Percentiles rank a stretch among this genome's conserved stretches.
Conservation (phyloP, 2,113 vertebrate genomes). For the Nycticebus coucang region DNA sequence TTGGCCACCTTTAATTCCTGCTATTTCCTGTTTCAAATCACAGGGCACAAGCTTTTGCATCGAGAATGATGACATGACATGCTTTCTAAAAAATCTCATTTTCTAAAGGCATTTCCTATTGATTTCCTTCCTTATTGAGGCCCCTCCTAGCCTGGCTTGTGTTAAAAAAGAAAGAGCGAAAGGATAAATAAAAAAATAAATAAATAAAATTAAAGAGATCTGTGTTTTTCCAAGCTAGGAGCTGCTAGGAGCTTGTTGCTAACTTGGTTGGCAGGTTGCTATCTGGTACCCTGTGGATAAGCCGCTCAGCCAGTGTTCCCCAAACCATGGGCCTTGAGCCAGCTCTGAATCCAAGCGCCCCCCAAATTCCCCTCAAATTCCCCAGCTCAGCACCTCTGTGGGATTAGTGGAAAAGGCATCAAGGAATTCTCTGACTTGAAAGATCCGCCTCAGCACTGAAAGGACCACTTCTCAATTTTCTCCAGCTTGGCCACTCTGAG, state of each 20-base stretch:
- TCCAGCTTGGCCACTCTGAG: background rate
- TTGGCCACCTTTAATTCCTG: constrained; percentile 12
- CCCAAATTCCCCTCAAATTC: background rate
- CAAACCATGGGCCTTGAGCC: background rate
- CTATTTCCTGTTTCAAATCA: constrained; percentile 62
- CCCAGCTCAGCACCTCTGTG: background rate
- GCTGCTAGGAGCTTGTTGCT: background rate
- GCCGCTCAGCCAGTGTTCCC: background rate
- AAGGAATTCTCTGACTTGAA: constrained; percentile 6
- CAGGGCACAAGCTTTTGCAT: constrained; percentile 19
- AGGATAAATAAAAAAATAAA: background rate
- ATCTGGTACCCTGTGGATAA: background rate
- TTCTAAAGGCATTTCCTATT: constrained; percentile 78
- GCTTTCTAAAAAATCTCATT: constrained; percentile 65
- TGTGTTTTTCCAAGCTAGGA: constrained; percentile 13
- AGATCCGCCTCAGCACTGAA: background rate
- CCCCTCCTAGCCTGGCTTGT: constrained; percentile 29
- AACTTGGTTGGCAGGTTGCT: background rate
- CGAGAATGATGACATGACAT: constrained; percentile 58
- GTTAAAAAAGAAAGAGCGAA: background rate
- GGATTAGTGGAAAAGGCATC: background rate
- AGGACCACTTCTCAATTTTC: background rate
- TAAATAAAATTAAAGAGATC: background rate
- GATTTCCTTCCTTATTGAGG: constrained; percentile 71
- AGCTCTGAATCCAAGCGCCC: background rate